Base-by-base conservation (phyloP, 2,888 invertebrate species). In the Biston stratarius region DNA sequence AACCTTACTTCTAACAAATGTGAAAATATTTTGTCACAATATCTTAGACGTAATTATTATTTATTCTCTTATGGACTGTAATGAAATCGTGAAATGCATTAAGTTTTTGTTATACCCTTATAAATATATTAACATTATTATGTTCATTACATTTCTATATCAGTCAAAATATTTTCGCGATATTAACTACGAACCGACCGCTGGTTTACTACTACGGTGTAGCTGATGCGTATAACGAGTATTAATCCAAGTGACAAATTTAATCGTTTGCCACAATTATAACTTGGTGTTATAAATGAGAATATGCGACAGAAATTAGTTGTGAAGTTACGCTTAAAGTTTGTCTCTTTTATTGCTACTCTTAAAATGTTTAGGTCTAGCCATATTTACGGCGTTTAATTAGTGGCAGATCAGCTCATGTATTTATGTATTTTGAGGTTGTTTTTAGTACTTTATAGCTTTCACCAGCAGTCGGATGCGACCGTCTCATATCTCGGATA, bases 21-120 rank as follows among this genome's bases (percentile, higher is more conserved):
- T 91, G 93, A 94, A 94, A 94, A 92, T 92, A 92, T 91, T 89
- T 90, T 85, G 86, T 89, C 91, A 89, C 87, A 89, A 89, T 89
- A 91, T 87, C 89, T 89, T 89, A 90, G 86, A 86, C 83, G 68
- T 89, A 86, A 83, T 81, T 87, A 83, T 86, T 87, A 90, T 87
- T 87, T 87, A 90, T 87, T 87, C 79, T 86, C 87, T 86, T 90
- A 91, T 89, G 91, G 91, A 92, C 92, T 91, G 90, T 92, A 90
- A 90, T 91, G 92, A 91, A 93, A 92, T 85, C 89, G 92, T 91
- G 91, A 94, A 94, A 94, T 94, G 93, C 93, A 93, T 90, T 89
- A 91, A 88, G 89, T 90, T 90, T 89, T 90, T 91, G 88, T 91
- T 91, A 91, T 86, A 89, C 81, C 77, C 91, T 91, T 92, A 93